Conservation (phyloP, 2,888 invertebrate genomes). For the Agriotes lineatus region DNA sequence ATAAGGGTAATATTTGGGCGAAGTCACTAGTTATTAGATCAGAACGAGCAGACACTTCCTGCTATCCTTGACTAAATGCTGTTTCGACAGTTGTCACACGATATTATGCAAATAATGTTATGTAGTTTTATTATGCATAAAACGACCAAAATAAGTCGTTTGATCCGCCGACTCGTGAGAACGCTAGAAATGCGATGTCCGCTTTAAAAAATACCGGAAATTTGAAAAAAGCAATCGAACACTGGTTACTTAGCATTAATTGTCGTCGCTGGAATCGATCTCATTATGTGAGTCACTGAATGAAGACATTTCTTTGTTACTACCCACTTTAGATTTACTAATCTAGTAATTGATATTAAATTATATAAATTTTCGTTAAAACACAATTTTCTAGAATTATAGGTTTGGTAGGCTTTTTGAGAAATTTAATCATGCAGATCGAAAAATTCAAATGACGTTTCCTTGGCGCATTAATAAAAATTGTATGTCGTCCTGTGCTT, state of each 20-base stretch:
- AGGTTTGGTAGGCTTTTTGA: too few species aligned
- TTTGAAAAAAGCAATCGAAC: conserved; percentile 6
- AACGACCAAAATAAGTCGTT: conserved; percentile 22
- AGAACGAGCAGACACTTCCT: conserved; percentile 6
- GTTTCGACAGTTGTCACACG: conserved; percentile 36
- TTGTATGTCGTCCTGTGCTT: too few species aligned
- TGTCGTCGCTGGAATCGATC: too few species aligned
- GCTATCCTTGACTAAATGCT: conserved; percentile 18
- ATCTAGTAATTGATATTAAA: too few species aligned
- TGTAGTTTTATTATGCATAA: conserved; percentile 16
- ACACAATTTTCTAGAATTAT: too few species aligned
- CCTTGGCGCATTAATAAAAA: too few species aligned
- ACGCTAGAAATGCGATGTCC: conserved; percentile 6
- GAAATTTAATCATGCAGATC: too few species aligned
- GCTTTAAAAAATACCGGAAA: conserved; percentile 11
- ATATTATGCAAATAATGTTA: conserved; percentile 27
- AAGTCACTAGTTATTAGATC: not conserved
- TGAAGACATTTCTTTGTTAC: too few species aligned
- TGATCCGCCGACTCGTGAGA: conserved; percentile 29
- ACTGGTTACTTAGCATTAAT: not conserved
- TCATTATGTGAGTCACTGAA: too few species aligned
- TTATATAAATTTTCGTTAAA: too few species aligned
- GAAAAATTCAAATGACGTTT: too few species aligned
- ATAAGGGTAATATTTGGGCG: not conserved
- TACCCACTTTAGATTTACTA: too few species aligned